Percentiles rank a stretch among this genome's conserved stretches.
These are phyloP conservation scores for Zosterops japonicus DNA, from an alignment of 2,113 vertebrate genomes.

Conservation along the genomic window DNA sequence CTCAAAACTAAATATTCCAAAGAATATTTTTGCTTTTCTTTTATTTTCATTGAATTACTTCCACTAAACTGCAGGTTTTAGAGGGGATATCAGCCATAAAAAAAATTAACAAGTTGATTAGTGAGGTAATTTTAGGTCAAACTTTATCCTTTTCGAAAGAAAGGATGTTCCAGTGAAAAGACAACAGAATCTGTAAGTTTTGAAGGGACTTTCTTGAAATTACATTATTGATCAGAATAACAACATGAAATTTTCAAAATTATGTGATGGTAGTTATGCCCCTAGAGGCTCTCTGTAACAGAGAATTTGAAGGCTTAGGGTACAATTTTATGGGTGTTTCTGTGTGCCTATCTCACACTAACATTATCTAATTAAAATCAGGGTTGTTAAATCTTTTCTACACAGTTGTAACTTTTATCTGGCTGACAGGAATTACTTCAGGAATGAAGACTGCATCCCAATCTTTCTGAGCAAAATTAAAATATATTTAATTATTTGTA, in stretches of 20 bases:
- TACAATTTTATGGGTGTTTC: neutral
- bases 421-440: neutral
- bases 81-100: neutral
- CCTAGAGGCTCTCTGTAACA: neutral
- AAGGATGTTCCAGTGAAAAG: neutral
- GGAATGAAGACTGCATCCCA: neutral
- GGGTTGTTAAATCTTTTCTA: neutral
- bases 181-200: neutral
- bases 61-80: neutral
- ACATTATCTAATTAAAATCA: neutral
- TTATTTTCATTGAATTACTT: neutral
- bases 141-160: neutral
- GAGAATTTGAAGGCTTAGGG: neutral
- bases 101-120: neutral
- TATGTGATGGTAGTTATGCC: rapidly evolving
- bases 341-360: neutral
- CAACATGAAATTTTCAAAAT: neutral
- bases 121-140: neutral
- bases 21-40: neutral
- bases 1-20: neutral
- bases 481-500: neutral
- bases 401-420: neutral
- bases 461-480: neutral
- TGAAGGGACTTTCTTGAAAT: neutral
- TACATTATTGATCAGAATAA: neutral